These are phyloP conservation scores for Stegodyphus dumicola DNA, from an alignment of 1,140 invertebrate species.

Conservation along the genomic window DNA sequence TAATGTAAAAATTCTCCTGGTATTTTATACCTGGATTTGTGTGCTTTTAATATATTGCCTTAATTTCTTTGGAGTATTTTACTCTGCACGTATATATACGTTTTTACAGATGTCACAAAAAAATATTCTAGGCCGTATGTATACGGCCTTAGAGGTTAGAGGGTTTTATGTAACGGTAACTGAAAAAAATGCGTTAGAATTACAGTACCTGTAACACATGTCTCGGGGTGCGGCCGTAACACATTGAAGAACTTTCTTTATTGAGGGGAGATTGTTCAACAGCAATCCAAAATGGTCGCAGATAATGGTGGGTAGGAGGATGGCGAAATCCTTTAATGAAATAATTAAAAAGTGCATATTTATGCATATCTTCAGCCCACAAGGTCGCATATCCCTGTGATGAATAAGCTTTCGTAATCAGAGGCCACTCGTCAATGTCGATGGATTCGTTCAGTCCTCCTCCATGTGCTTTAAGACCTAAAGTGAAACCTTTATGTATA, in stretches of 20 bases:
- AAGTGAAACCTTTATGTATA: slow-evolving; percentile 53
- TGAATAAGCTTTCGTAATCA: slow-evolving; percentile 72
- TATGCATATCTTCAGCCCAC: slow-evolving; percentile 70
- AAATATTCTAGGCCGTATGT: too few species aligned
- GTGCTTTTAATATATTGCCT: too few species aligned
- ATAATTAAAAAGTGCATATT: slow-evolving; percentile 71
- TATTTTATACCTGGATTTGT: too few species aligned
- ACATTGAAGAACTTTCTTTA: slow-evolving; percentile 62
- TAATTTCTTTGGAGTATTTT: too few species aligned
- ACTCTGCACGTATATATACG: too few species aligned
- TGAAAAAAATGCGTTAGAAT: too few species aligned
- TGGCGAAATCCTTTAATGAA: slow-evolving; percentile 68
- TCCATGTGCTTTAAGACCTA: slow-evolving; percentile 63
- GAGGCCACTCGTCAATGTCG: slow-evolving; percentile 67
- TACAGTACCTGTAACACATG: slow-evolving; percentile 35
- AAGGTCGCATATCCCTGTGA: slow-evolving; percentile 70
- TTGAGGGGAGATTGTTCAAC: slow-evolving; percentile 45
- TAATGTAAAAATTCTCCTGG: too few species aligned
- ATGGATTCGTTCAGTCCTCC: slow-evolving; percentile 4
- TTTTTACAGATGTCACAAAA: too few species aligned
- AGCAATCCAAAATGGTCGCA: slow-evolving; percentile 67
- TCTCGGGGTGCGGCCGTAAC: slow-evolving; percentile 62
- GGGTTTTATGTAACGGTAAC: too few species aligned
- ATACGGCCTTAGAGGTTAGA: too few species aligned
- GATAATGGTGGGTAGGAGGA: slow-evolving; percentile 70